Percentiles rank a stretch among this genome's conserved stretches.
Evolutionary conservation across 2,113 vertebrate genomes (phyloP).

Genomic region (Abramis brama): DNA sequence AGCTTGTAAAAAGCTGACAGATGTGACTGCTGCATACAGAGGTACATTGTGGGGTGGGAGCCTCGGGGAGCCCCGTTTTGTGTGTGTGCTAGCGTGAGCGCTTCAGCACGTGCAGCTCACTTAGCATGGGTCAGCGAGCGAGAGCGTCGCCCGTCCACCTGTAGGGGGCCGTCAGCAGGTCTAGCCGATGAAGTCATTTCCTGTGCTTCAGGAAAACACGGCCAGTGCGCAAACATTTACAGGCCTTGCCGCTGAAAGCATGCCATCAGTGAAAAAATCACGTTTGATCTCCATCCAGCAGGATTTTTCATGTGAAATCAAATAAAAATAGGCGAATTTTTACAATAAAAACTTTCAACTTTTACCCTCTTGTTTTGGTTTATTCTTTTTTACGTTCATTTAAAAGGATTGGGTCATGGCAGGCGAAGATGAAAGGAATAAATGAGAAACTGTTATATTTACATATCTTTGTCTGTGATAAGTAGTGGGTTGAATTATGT

Average conservation of each 20-base stretch:
- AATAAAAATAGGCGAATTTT: slow-evolving; percentile 4
- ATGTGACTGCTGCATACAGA: slow-evolving; percentile 60
- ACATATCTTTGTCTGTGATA: not conserved
- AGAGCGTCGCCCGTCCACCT: slow-evolving; percentile 49
- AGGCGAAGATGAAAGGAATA: slow-evolving; percentile 2
- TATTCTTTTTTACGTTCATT: not conserved
- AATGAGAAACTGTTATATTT: not conserved
- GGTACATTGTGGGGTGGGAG: slow-evolving; percentile 66
- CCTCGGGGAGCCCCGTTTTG: slow-evolving; percentile 39
- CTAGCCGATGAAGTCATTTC: slow-evolving; percentile 70
- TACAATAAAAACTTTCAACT: not conserved
- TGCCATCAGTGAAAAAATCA: slow-evolving; percentile 25
- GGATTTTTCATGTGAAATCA: slow-evolving; percentile 15
- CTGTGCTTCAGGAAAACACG: slow-evolving; percentile 39
- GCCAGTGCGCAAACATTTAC: slow-evolving; percentile 12
- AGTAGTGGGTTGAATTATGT: slow-evolving; percentile 21
- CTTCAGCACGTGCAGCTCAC: slow-evolving; percentile 60
- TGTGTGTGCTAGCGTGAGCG: slow-evolving; percentile 7
- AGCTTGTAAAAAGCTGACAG: slow-evolving; percentile 32
- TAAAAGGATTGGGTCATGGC: slow-evolving; percentile 20
- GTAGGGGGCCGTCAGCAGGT: slow-evolving; percentile 36
- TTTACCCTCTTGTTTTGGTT: not conserved
- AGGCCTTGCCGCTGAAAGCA: not conserved
- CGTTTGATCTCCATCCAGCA: slow-evolving; percentile 39
- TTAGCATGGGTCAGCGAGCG: slow-evolving; percentile 57